These are phyloP conservation scores for Platyrinchus mystaceus DNA, from an alignment of 2,797 vertebrate species.

Conservation along the genomic window DNA sequence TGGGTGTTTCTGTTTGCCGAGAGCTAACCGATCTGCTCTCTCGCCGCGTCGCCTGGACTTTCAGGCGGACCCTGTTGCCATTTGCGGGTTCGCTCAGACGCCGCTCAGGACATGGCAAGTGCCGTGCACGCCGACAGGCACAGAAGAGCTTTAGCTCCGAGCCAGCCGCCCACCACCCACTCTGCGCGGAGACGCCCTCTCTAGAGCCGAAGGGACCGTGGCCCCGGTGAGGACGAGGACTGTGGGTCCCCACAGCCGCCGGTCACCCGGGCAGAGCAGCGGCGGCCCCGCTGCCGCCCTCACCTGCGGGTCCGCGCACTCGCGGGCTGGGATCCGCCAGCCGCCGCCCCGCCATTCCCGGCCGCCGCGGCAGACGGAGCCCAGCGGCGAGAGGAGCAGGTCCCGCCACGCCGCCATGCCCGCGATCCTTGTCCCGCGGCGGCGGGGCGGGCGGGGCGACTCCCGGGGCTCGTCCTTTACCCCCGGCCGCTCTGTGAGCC, in stretches of 20 bases:
- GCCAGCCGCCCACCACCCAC: background rate
- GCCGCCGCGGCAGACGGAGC: background rate
- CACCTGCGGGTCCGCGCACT: background rate
- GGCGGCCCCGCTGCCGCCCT: background rate
- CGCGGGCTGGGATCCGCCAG: background rate
- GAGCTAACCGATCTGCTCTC: no score
- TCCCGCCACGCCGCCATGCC: conserved; percentile 14
- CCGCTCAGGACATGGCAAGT: accelerated
- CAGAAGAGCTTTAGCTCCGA: accelerated
- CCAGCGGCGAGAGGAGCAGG: background rate
- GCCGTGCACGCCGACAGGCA: accelerated
- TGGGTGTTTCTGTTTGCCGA: accelerated
- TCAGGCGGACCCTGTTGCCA: accelerated
- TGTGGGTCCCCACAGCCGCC: accelerated
- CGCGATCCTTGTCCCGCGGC: background rate
- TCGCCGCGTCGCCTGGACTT: accelerated
- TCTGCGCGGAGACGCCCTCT: accelerated
- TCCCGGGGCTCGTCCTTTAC: background rate
- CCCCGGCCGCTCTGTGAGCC: background rate
- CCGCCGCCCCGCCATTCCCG: background rate
- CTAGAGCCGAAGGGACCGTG: accelerated
- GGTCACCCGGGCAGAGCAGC: background rate
- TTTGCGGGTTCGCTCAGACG: accelerated
- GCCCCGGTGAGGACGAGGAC: accelerated
- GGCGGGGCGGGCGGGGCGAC: background rate